Conservation (phyloP, 1,140 invertebrate species). For the Bombus confusus region DNA sequence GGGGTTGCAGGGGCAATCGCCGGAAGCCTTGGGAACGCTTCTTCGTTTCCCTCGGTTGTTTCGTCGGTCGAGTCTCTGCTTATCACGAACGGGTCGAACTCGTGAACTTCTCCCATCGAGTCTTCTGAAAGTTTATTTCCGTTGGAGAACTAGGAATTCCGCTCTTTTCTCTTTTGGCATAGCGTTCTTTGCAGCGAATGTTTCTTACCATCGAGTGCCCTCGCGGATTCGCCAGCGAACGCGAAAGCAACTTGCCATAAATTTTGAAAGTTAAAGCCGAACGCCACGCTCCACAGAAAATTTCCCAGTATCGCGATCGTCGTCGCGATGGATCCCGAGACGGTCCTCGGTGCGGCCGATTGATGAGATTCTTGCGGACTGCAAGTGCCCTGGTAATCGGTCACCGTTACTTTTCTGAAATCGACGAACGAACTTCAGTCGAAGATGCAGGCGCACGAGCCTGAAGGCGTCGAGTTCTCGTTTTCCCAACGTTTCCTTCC, state of each 20-base stretch:
- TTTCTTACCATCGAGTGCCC: conserved; percentile 40
- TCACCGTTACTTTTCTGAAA: conserved; percentile 88
- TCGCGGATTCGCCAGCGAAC: conserved; percentile 70
- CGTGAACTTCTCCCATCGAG: conserved; percentile 19
- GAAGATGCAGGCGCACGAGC: too few relatives aligned
- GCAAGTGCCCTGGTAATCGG: conserved; percentile 95
- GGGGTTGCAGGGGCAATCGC: conserved; percentile 73
- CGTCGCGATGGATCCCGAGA: conserved; percentile 76
- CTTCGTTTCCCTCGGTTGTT: conserved; percentile 67
- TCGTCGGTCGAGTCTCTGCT: conserved; percentile 72
- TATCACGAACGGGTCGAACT: conserved; percentile 26
- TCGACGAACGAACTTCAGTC: not conserved
- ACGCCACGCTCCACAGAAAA: conserved; percentile 75
- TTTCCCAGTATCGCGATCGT: conserved; percentile 68
- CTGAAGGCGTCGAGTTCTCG: not conserved
- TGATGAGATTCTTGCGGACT: conserved; percentile 89
- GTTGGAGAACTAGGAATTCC: too few relatives aligned
- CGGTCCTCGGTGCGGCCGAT: conserved; percentile 84
- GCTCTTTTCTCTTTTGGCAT: not conserved
- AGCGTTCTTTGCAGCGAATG: too few relatives aligned
- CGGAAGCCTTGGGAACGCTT: conserved; percentile 62
- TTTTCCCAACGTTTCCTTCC: too few relatives aligned
- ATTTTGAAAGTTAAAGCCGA: conserved; percentile 77
- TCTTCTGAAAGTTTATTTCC: conserved; percentile 22
- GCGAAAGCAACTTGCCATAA: conserved; percentile 75